Percentiles rank a stretch among this genome's conserved stretches.
phyloP scores from a whole-genome alignment of 1,140 invertebrate genomes.

The Hydropsyche tenuis region DNA sequence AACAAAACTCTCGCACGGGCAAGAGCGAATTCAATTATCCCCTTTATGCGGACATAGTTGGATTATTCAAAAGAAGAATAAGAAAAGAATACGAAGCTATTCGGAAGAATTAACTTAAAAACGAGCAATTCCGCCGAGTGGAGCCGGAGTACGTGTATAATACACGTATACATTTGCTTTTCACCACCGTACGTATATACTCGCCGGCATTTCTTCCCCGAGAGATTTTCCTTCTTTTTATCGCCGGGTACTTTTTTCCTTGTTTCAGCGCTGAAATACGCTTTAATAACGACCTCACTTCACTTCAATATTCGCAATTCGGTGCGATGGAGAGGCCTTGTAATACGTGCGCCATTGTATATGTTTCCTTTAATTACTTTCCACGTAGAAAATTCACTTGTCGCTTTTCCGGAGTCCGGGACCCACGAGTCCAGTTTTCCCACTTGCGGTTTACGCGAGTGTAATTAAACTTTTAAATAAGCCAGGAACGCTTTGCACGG shows the following conservation, averaged over 20 bases:
- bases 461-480: slow-evolving; percentile 42
- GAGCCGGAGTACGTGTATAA: not conserved
- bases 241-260: not conserved
- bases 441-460: slow-evolving; percentile 9
- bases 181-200: not conserved
- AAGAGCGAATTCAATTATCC: not conserved
- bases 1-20: not conserved
- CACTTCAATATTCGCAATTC: slow-evolving; percentile 35
- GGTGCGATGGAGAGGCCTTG: not conserved
- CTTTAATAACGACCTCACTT: slow-evolving; percentile 30
- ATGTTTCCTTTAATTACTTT: slow-evolving; percentile 40
- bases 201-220: not conserved
- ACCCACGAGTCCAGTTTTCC: not conserved
- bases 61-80: slow-evolving; percentile 7
- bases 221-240: slow-evolving; percentile 9
- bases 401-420: not conserved
- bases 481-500: slow-evolving; percentile 7
- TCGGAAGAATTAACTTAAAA: slow-evolving; percentile 16
- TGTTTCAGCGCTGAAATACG: slow-evolving; percentile 9
- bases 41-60: not conserved
- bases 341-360: slow-evolving; percentile 22
- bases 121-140: slow-evolving; percentile 6
- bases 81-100: not conserved
- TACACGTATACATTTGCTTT: not conserved
- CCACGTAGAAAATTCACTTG: slow-evolving; percentile 34